Evolutionary conservation across 2,888 invertebrate genomes (phyloP), one percentile per base, ranked within the genome.

Genomic region (Dendrolimus pini): DNA sequence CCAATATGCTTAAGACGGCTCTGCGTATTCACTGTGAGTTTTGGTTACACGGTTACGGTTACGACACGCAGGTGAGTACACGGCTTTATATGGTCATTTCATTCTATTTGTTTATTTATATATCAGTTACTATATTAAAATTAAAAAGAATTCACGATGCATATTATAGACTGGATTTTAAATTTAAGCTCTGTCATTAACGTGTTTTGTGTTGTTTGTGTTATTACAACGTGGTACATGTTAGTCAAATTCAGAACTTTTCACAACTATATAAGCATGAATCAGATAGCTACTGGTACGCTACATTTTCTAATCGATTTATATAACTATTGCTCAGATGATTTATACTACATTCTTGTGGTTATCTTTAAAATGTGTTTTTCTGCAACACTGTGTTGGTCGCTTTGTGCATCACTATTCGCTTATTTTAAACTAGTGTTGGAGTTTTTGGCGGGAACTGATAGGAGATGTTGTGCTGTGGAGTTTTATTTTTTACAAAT

Each of bases 211-310:
- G 62, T 62, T 58, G 61, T 62, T 61, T 60, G 60, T 59, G 61
- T 59, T 57, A 14, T 59, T 30, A 57, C 55, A 1, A 63, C 69
- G 0, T 72, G 72, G 72, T 66, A 54, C 10, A 47, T 70, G 6
- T 54, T 71, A 41, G 66, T 66, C 12, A 61, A 59, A n/a, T 72
- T 71, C 70, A 64, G 73, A 42, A 68, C 64, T 12, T 56, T 72
- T 8, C 65, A 69, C 13, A 67, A 71, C 61, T 72, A 66, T 57
- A 60, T 69, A 56, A 63, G 55, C 53, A 59, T 66, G 9, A 65
- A 66, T n/a, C 66, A 69, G 41, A 66, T 72, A 12, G 58, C 62
- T 6, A 57, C 58, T 14, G 69, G 68, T 41, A 64, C 69, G 7
- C 1, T 72, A 8, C 66, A 69, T 55, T 10, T 69, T n/a, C 2